A percentile compares a stretch with the other conserved stretches of the same genome.
These are phyloP conservation scores for Rosalia funebris DNA, from an alignment of 2,888 invertebrate species.

Conservation along the genomic window DNA sequence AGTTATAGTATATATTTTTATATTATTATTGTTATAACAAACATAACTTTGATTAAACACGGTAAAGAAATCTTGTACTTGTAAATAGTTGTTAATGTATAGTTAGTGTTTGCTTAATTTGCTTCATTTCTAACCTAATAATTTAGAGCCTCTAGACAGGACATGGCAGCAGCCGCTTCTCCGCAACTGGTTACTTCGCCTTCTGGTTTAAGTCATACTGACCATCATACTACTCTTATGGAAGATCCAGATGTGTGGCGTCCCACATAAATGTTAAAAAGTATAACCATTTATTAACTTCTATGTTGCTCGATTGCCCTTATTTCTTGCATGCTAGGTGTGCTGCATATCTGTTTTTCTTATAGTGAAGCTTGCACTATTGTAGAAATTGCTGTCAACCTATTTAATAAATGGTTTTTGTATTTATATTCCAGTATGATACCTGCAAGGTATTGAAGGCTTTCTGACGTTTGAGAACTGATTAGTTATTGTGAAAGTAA, in stretches of 20 bases:
- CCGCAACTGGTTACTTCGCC: constrained; percentile 71
- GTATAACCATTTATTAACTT: constrained; percentile 46
- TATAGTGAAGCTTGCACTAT: neutral
- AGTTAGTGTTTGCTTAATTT: no score
- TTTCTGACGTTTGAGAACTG: no score
- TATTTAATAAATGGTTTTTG: no score
- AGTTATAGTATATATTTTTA: no score
- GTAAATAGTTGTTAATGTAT: no score
- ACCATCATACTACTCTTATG: constrained; percentile 86
- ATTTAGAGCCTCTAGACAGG: constrained; percentile 81
- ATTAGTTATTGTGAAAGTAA: no score
- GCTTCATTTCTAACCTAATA: constrained; percentile 26
- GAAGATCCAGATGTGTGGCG: constrained; percentile 94
- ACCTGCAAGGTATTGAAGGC: no score
- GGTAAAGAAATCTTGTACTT: no score
- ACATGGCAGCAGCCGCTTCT: constrained; percentile 84
- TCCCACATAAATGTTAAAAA: constrained; percentile 77
- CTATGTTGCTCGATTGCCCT: constrained; percentile 27
- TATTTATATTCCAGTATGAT: no score
- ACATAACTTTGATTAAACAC: no score
- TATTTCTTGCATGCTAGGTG: constrained; percentile 27
- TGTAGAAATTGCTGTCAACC: no score
- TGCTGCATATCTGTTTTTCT: constrained; percentile 4
- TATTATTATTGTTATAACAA: no score
- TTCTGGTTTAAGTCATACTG: constrained; percentile 66